phyloP scores from a whole-genome alignment of 1,140 invertebrate species.

The Tetranychus cinnabarinus region DNA sequence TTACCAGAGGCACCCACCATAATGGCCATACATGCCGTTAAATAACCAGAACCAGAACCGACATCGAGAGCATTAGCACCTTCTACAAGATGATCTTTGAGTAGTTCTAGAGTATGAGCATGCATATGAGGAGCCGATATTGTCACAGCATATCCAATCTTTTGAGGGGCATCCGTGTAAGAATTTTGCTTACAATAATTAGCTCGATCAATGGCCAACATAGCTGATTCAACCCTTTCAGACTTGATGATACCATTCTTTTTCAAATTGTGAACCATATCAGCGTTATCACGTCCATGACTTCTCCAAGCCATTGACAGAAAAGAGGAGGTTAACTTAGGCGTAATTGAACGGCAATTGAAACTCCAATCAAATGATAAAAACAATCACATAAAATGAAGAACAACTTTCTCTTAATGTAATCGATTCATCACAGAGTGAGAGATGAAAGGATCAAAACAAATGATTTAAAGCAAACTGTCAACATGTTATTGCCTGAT shows the following conservation, averaged over 20 bases:
- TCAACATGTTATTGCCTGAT: too few relatives aligned
- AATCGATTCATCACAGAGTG: too few relatives aligned
- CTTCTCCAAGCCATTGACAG: constrained; percentile 41
- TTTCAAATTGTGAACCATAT: constrained; percentile 54
- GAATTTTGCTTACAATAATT: constrained; percentile 44
- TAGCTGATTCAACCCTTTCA: constrained; percentile 49
- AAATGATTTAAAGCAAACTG: too few relatives aligned
- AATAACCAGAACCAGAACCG: constrained; percentile 80
- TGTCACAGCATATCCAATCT: constrained; percentile 68
- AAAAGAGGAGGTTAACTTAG: too few relatives aligned
- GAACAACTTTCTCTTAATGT: too few relatives aligned
- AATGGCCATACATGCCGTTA: constrained; percentile 78
- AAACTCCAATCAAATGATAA: too few relatives aligned
- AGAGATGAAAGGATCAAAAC: too few relatives aligned
- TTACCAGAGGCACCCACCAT: constrained; percentile 51
- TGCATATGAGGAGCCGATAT: constrained; percentile 98
- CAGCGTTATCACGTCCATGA: constrained; percentile 54
- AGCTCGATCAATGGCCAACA: constrained; percentile 60
- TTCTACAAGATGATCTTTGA: constrained; percentile 52
- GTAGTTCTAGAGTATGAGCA: constrained; percentile 70
- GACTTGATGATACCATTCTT: constrained; percentile 61
- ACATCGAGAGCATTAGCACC: constrained; percentile 60
- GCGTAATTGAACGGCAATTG: too few relatives aligned
- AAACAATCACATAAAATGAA: too few relatives aligned
- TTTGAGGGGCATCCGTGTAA: constrained; percentile 70